These are phyloP conservation scores for Stomatorhinus walkeri DNA, from an alignment of 2,797 vertebrate species.

Conservation along the genomic window DNA sequence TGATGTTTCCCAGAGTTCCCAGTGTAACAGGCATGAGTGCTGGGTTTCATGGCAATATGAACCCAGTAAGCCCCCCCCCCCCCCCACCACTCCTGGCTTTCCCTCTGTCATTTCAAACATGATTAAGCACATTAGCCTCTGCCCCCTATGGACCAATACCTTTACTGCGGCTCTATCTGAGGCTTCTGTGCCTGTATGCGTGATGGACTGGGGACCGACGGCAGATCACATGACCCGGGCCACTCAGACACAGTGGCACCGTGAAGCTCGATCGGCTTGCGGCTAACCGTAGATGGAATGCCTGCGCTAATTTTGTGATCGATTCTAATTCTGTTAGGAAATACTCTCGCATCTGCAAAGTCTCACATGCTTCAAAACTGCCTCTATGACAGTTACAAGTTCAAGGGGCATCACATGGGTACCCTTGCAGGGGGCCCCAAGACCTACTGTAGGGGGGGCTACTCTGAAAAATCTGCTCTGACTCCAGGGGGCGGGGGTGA, in stretches of 20 bases:
- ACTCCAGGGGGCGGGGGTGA: background rate
- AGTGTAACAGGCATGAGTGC: constrained; percentile 31
- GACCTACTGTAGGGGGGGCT: background rate
- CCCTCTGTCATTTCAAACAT: constrained; percentile 48
- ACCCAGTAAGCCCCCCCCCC: constrained; percentile 16
- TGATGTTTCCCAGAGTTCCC: constrained; percentile 27
- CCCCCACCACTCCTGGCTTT: constrained; percentile 34
- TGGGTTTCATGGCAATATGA: constrained; percentile 31
- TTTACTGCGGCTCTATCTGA: constrained; percentile 27
- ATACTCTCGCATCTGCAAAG: background rate
- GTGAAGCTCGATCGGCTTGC: background rate
- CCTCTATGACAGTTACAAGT: background rate
- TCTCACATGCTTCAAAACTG: background rate
- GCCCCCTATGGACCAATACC: constrained; percentile 42
- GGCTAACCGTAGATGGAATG: background rate
- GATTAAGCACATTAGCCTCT: constrained; percentile 53
- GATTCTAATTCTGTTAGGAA: background rate
- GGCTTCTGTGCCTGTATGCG: constrained; percentile 1
- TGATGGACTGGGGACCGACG: constrained; percentile 15
- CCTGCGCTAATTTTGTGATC: background rate
- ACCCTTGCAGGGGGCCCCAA: background rate
- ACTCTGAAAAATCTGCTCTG: background rate
- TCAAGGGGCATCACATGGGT: background rate
- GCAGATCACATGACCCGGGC: background rate
- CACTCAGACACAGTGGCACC: background rate